Conservation (phyloP, 2,888 invertebrate species). For the Anoplius nigerrimus region DNA sequence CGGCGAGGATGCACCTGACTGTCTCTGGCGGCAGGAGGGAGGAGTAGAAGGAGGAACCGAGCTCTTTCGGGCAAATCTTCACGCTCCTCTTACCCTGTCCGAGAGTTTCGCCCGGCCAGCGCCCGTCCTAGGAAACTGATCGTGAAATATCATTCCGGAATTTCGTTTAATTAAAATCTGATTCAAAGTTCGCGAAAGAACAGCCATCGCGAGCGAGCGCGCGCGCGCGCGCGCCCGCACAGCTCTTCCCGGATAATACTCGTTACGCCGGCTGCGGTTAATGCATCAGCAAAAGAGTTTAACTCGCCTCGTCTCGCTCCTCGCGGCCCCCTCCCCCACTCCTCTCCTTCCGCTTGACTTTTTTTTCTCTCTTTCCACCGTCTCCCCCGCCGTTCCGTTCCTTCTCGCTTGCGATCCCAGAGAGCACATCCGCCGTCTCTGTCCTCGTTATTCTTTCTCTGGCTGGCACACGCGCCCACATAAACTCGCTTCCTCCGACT, state of each 20-base stretch:
- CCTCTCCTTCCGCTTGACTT: slow-evolving; percentile 4
- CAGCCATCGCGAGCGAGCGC: slow-evolving; percentile 39
- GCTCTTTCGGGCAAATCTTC: background rate
- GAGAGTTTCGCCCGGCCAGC: slow-evolving; percentile 12
- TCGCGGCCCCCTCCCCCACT: slow-evolving; percentile 8
- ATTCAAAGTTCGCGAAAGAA: slow-evolving; percentile 66
- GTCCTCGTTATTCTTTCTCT: slow-evolving; percentile 5
- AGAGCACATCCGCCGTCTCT: background rate
- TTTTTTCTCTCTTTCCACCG: background rate
- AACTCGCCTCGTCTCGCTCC: slow-evolving; percentile 30
- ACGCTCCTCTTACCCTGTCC: background rate
- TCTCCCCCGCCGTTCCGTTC: slow-evolving; percentile 14
- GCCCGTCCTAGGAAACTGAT: slow-evolving; percentile 49
- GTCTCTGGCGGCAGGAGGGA: slow-evolving; percentile 29
- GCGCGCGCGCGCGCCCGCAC: slow-evolving; percentile 38
- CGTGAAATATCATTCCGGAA: slow-evolving; percentile 71
- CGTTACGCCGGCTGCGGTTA: slow-evolving; percentile 71
- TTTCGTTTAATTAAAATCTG: slow-evolving; percentile 75
- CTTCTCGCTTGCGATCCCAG: slow-evolving; percentile 19
- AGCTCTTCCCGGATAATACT: slow-evolving; percentile 48
- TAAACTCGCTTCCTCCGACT: background rate
- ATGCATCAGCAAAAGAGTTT: slow-evolving; percentile 71
- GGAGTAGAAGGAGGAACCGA: background rate
- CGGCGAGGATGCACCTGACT: slow-evolving; percentile 47
- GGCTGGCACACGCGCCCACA: background rate